phyloP scores from a whole-genome alignment of 37 sponge, comb jelly and placozoan species.

The Beroe ovata region DNA sequence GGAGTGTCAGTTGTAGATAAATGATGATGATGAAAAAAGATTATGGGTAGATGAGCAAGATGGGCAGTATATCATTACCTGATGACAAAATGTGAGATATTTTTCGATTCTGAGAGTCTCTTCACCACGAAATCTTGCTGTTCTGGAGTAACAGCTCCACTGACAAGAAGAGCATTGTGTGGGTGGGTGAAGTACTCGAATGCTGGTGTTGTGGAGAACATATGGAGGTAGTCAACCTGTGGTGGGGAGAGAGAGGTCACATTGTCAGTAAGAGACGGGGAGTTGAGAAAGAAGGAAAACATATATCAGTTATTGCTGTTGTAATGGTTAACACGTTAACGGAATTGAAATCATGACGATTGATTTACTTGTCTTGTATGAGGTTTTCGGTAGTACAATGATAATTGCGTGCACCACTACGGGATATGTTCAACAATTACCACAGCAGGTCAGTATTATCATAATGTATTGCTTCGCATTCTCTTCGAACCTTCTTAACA shows the following conservation, averaged over 20 bases:
- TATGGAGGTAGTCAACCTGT: constrained; percentile 40
- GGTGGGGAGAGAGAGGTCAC: not conserved
- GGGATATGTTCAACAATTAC: no score
- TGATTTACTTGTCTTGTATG: no score
- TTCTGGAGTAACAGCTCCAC: constrained; percentile 8
- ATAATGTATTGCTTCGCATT: no score
- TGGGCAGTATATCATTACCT: constrained; percentile 7
- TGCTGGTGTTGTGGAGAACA: constrained; percentile 6
- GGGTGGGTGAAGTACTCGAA: not conserved
- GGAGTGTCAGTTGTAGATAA: no score
- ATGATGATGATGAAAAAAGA: no score
- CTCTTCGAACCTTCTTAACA: constrained; percentile 36
- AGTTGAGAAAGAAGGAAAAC: no score
- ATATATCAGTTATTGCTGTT: no score
- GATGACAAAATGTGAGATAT: not conserved
- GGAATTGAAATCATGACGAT: no score
- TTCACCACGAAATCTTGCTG: constrained; percentile 3
- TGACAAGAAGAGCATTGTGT: not conserved
- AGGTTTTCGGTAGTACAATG: not conserved
- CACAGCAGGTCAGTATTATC: no score
- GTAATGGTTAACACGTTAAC: no score
- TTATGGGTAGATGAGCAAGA: no score
- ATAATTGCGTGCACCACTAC: no score
- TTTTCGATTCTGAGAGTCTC: not conserved
- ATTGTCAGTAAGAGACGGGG: not conserved